Conservation (phyloP, 2,888 invertebrate genomes). For the Xylocampa areola region DNA sequence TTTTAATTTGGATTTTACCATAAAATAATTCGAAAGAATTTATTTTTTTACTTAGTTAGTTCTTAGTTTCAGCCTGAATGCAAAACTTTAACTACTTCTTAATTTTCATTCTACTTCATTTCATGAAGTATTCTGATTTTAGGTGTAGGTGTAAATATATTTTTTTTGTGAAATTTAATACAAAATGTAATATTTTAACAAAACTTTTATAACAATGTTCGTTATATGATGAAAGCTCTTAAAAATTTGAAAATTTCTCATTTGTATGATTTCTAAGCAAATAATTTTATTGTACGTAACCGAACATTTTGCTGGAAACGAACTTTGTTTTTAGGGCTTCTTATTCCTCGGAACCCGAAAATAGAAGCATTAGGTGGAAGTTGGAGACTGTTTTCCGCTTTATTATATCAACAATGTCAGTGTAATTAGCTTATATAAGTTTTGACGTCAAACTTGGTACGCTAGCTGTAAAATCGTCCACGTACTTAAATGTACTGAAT, state of each 20-base stretch:
- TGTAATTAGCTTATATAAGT: constrained; percentile 1
- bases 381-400: constrained; percentile 1
- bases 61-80: too few relatives aligned
- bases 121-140: too few relatives aligned
- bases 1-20: too few relatives aligned
- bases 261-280: constrained; percentile 4
- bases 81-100: too few relatives aligned
- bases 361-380: constrained; percentile 12
- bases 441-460: not conserved
- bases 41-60: too few relatives aligned
- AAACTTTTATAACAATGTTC: not conserved
- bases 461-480: too few relatives aligned
- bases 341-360: constrained; percentile 12
- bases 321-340: constrained; percentile 31
- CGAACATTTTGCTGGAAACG: constrained; percentile 1
- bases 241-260: not conserved
- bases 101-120: too few relatives aligned
- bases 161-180: not conserved
- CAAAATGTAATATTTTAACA: not conserved
- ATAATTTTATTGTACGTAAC: not conserved
- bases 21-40: too few relatives aligned
- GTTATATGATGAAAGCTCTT: not conserved
- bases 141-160: too few relatives aligned
- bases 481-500: too few relatives aligned
- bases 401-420: constrained; percentile 1